Conservation (phyloP, 2,797 vertebrate genomes). For the Chaunax sp. region DNA sequence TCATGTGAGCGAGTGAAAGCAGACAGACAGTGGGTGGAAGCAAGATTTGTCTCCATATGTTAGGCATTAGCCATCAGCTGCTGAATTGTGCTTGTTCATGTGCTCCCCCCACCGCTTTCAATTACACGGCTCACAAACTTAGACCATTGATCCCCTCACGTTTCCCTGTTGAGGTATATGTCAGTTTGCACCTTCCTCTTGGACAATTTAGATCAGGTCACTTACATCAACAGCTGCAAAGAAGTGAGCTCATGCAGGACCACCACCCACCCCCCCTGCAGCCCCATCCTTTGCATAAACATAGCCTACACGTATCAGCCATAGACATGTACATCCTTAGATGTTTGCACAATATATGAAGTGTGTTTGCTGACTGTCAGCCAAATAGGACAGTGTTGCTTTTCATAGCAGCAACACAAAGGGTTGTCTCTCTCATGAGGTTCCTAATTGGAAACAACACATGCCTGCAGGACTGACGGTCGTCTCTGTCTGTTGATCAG, state of each 20-base stretch:
- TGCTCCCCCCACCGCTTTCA: conserved; percentile 60
- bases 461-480: conserved; percentile 40
- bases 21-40: conserved; percentile 52
- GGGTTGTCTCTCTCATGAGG: conserved; percentile 27
- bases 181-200: conserved; percentile 43
- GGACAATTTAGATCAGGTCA: conserved; percentile 42
- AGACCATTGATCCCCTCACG: conserved; percentile 69
- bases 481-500: conserved; percentile 52
- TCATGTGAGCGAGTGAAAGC: conserved; percentile 43
- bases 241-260: conserved; percentile 20
- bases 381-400: conserved; percentile 40
- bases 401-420: conserved; percentile 33
- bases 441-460: conserved; percentile 57
- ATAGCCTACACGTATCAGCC: background rate
- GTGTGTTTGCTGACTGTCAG: conserved; percentile 47
- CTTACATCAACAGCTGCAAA: conserved; percentile 64
- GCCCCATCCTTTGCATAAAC: background rate
- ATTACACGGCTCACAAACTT: conserved; percentile 76
- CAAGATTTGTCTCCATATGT: conserved; percentile 66
- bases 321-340: conserved; percentile 1
- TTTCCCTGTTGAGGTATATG: conserved; percentile 51
- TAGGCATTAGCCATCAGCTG: conserved; percentile 75
- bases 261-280: background rate
- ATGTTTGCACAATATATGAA: conserved; percentile 40
- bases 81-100: conserved; percentile 65